phyloP scores from a whole-genome alignment of 2,797 vertebrate species.

The Fundulus diaphanus region DNA sequence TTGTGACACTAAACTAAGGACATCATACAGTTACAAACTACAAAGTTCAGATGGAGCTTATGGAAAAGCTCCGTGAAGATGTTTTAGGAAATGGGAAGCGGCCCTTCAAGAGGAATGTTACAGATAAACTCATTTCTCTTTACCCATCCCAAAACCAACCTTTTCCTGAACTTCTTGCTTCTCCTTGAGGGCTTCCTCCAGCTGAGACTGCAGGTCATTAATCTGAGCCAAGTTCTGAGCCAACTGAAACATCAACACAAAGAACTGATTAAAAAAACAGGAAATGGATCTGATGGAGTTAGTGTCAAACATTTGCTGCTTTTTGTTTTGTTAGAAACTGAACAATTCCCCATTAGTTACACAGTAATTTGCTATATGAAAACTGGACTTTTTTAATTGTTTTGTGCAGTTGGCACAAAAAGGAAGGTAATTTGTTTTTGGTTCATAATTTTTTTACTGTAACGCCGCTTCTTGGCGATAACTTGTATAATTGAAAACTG shows the following conservation, averaged over 20 bases:
- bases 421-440: no score
- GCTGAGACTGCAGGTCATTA: constrained; percentile 92
- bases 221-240: constrained; percentile 95
- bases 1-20: no score
- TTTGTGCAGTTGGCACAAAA: no score
- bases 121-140: not conserved
- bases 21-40: not conserved
- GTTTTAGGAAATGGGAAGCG: not conserved
- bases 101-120: not conserved
- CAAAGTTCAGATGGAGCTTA: not conserved
- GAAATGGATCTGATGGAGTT: not conserved
- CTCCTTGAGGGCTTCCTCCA: constrained; percentile 93
- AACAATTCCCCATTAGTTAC: not conserved
- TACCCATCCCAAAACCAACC: constrained; percentile 71
- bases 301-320: not conserved
- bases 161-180: constrained; percentile 96
- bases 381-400: no score
- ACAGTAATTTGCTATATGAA: no score
- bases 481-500: no score
- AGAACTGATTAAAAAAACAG: not conserved
- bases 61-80: not conserved
- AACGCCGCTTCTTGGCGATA: no score
- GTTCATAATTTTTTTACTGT: no score
- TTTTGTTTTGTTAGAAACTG: not conserved
- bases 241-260: constrained; percentile 77